Evolutionary conservation across 2,113 vertebrate genomes (phyloP), one percentile per base, ranked within the genome.

Genomic region (Pygoscelis antarcticus): DNA sequence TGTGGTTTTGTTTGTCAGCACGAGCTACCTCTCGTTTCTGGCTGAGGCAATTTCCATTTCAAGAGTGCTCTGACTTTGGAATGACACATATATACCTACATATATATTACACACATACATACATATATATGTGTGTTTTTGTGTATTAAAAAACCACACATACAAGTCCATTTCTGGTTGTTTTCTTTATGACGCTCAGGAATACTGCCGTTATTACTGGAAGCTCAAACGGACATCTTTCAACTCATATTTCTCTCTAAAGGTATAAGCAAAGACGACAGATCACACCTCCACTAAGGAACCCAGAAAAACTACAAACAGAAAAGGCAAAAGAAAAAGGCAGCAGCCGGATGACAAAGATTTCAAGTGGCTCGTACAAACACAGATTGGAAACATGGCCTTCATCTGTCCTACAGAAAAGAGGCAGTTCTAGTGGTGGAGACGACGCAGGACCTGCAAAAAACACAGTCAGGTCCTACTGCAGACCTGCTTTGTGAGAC

Each of bases 381-480:
- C 27, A 34, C 0, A 3, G 51, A 40, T 23, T 62, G 40, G 49
- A 84, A 77, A 49, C 40, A 32, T 0, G 4, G 55, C 22, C 29
- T 46, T 61, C 51, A 38, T 18, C 21, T 38, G 19, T 16, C 85
- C 38, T n/a, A 7, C 29, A 1, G 2, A 32, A 30, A 58, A 57
- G 26, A 25, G 30, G 13, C 6, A 32, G 10, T n/a, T 70, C 34
- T 57, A 26, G 40, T 2, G 9, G 7, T 29, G 13, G 47, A 78
- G 22, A 34, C 0, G 1, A 8, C 10, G 79, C 58, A 77, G 46
- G 36, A 51, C 13, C 13, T 34, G 36, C 21, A 16, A n/a, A 54
- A 70, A 80, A 57, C 6, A 57, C 2, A 54, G 42, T 2, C 10
- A 40, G 47, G 29, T 55, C n/a, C 84, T 27, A 2, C n/a, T 34